Conservation (phyloP, 2,888 invertebrate species). For the Psylliodes chrysocephalus region DNA sequence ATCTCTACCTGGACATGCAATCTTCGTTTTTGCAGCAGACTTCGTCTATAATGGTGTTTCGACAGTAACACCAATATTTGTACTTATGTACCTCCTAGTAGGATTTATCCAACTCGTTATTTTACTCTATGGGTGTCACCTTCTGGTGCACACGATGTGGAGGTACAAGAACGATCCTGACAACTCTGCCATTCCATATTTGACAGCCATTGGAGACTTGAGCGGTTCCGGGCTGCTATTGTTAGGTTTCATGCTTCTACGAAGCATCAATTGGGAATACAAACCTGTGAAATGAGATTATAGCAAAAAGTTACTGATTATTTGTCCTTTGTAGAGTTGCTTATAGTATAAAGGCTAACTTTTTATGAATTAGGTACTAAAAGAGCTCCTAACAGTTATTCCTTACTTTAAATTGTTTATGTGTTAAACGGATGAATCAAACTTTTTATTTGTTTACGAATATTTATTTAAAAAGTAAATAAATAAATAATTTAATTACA, state of each 20-base stretch:
- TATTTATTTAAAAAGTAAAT: too few relatives aligned
- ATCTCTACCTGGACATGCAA: conserved; percentile 86
- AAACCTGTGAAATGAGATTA: conserved; percentile 10
- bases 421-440: too few relatives aligned
- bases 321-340: too few relatives aligned
- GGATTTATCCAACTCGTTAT: conserved; percentile 83
- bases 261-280: conserved; percentile 62
- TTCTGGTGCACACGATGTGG: conserved; percentile 92
- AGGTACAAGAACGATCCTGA: conserved; percentile 90
- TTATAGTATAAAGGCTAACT: too few relatives aligned
- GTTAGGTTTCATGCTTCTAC: conserved; percentile 76
- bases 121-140: conserved; percentile 84
- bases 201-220: conserved; percentile 93
- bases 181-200: conserved; percentile 92
- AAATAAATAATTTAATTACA: too few relatives aligned
- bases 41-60: conserved; percentile 72
- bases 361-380: too few relatives aligned
- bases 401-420: too few relatives aligned
- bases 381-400: too few relatives aligned
- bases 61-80: conserved; percentile 80
- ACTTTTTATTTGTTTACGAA: too few relatives aligned
- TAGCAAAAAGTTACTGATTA: too few relatives aligned
- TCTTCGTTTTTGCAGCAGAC: conserved; percentile 85
- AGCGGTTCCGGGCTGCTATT: conserved; percentile 85
- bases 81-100: conserved; percentile 80